Percentiles rank a stretch among this genome's conserved stretches.
Evolutionary conservation across 2,888 invertebrate genomes (phyloP).

Genomic region (Melieria crassipennis): DNA sequence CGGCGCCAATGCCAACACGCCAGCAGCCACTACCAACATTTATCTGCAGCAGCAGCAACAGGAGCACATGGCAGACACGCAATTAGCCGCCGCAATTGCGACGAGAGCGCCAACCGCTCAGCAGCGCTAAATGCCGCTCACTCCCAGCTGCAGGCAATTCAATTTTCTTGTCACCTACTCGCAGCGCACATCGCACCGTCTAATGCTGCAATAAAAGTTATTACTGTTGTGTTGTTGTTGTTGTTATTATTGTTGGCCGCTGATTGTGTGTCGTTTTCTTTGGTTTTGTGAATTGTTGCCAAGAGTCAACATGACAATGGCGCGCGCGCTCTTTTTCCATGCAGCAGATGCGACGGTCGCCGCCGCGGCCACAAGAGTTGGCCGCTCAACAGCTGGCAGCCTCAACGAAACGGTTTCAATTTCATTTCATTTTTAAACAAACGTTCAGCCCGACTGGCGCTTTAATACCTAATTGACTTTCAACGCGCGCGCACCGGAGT

Average conservation of each 20-base stretch:
- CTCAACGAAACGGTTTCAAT: constrained; percentile 51
- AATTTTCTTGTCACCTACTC: constrained; percentile 6
- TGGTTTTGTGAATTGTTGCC: too few species aligned
- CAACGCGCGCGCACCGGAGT: constrained; percentile 51
- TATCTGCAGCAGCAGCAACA: constrained; percentile 7
- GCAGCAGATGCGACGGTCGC: too few species aligned
- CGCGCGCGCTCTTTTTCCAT: too few species aligned
- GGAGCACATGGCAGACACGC: constrained; percentile 8
- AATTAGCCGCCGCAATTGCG: constrained; percentile 13
- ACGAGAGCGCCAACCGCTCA: too few species aligned
- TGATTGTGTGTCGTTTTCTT: too few species aligned
- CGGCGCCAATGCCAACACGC: not conserved
- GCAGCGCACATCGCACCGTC: constrained; percentile 34
- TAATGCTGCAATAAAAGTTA: not conserved
- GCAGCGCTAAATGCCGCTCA: not conserved
- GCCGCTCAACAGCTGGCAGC: too few species aligned
- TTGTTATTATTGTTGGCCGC: too few species aligned
- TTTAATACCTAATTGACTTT: constrained; percentile 62
- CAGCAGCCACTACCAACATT: too few species aligned
- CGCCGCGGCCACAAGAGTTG: too few species aligned
- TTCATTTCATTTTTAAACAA: constrained; percentile 61
- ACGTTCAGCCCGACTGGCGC: constrained; percentile 53
- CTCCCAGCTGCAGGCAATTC: not conserved
- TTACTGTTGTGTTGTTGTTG: not conserved
- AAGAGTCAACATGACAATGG: too few species aligned